These are phyloP conservation scores for Aphidius colemani DNA, from an alignment of 2,888 invertebrate species.

Conservation along the genomic window DNA sequence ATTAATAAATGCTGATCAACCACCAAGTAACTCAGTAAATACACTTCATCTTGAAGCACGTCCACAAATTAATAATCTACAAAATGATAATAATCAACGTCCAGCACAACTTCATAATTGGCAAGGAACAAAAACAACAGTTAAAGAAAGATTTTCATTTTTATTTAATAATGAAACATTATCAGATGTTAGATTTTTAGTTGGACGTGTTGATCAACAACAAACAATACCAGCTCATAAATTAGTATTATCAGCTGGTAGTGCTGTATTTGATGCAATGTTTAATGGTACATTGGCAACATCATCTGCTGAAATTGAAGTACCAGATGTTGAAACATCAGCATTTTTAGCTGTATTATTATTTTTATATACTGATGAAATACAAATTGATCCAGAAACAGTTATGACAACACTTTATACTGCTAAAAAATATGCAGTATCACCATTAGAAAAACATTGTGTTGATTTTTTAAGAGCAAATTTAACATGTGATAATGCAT, in stretches of 20 bases:
- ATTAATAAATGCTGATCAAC: conserved; percentile 43
- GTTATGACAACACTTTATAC: conserved; percentile 87
- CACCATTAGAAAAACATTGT: conserved; percentile 80
- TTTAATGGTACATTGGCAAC: conserved; percentile 79
- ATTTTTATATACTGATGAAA: conserved; percentile 81
- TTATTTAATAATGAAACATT: conserved; percentile 70
- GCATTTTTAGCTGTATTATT: conserved; percentile 77
- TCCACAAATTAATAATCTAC: conserved; percentile 37
- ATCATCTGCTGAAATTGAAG: conserved; percentile 73
- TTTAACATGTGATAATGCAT: conserved; percentile 82
- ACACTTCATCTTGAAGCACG: conserved; percentile 44
- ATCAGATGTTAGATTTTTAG: conserved; percentile 78
- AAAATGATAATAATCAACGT: conserved; percentile 41
- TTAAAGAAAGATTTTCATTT: conserved; percentile 76
- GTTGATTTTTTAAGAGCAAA: conserved; percentile 78
- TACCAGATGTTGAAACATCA: conserved; percentile 83
- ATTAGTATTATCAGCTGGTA: conserved; percentile 80
- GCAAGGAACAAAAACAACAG: conserved; percentile 77
- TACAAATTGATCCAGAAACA: conserved; percentile 81
- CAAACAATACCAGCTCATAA: conserved; percentile 79
- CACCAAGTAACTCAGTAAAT: conserved; percentile 49
- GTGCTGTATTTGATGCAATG: conserved; percentile 86
- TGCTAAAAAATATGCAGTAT: conserved; percentile 86
- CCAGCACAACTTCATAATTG: conserved; percentile 63
- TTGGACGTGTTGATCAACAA: conserved; percentile 72